Conservation (phyloP, 2,888 invertebrate genomes). For the Halocaridina rubra region DNA sequence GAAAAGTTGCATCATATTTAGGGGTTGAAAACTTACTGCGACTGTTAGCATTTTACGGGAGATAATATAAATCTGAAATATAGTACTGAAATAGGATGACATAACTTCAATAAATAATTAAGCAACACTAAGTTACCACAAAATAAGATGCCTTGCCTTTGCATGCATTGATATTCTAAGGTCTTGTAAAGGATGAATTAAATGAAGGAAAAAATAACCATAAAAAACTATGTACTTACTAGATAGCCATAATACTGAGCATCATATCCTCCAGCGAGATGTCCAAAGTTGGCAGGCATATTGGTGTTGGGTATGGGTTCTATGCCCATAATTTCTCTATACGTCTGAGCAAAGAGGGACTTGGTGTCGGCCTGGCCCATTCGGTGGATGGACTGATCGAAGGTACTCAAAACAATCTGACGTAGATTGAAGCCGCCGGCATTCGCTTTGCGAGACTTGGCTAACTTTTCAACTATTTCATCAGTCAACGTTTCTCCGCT, state of each 20-base stretch:
- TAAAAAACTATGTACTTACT: slow-evolving; percentile 66
- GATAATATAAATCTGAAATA: too few relatives aligned
- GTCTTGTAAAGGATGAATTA: neutral
- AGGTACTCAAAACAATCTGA: slow-evolving; percentile 70
- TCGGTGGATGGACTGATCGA: slow-evolving; percentile 71
- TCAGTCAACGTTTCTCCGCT: slow-evolving; percentile 68
- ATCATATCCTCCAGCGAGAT: slow-evolving; percentile 71
- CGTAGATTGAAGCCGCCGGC: slow-evolving; percentile 70
- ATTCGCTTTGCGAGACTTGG: slow-evolving; percentile 69
- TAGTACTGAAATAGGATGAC: too few relatives aligned
- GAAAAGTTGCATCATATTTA: too few relatives aligned
- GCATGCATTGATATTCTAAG: too few relatives aligned
- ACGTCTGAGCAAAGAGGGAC: slow-evolving; percentile 66
- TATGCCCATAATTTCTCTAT: slow-evolving; percentile 69
- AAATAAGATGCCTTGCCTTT: too few relatives aligned
- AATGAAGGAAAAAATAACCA: neutral
- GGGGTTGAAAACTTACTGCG: too few relatives aligned
- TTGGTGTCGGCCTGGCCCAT: slow-evolving; percentile 68
- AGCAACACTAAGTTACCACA: too few relatives aligned
- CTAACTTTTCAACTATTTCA: slow-evolving; percentile 69
- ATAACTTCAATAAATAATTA: too few relatives aligned
- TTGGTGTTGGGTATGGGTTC: slow-evolving; percentile 69
- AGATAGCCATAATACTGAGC: slow-evolving; percentile 72
- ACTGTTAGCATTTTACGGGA: too few relatives aligned
- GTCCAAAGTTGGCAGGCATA: slow-evolving; percentile 71